phyloP scores from a whole-genome alignment of 2,113 vertebrate species.

The Trogon surrucura region DNA sequence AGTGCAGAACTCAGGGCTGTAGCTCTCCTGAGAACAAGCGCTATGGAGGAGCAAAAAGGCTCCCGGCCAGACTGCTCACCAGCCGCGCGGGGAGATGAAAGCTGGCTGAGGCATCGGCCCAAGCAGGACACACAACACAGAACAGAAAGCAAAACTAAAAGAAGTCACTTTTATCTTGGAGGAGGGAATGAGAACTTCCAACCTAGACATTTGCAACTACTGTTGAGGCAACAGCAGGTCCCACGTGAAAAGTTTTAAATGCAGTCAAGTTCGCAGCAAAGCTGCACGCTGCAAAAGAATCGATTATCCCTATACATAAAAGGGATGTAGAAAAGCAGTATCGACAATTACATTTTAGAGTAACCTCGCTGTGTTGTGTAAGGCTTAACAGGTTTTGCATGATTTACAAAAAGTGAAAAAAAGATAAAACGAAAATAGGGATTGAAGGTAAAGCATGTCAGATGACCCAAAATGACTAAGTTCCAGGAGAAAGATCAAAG shows the following conservation, averaged over 20 bases:
- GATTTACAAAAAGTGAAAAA: neutral
- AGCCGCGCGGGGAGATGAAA: neutral
- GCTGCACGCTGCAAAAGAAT: neutral
- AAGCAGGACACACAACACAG: neutral
- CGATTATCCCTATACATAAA: neutral
- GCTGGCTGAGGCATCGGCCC: neutral
- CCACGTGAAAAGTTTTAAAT: neutral
- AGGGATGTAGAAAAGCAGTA: neutral
- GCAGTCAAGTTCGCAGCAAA: neutral
- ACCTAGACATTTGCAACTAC: neutral
- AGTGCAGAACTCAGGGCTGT: neutral
- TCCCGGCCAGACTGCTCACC: neutral
- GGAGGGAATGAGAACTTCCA: neutral
- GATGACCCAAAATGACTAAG: neutral
- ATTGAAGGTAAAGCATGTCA: neutral
- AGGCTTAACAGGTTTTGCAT: neutral
- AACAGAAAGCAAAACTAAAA: neutral
- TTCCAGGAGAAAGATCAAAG: neutral
- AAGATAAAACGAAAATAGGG: neutral
- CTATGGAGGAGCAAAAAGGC: neutral
- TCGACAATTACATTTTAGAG: neutral
- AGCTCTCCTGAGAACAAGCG: neutral
- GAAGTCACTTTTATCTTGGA: neutral
- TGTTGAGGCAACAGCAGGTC: neutral
- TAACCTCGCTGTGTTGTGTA: accelerated